Base-by-base conservation (phyloP, 1,140 invertebrate species). In the Parasteatoda tepidariorum region DNA sequence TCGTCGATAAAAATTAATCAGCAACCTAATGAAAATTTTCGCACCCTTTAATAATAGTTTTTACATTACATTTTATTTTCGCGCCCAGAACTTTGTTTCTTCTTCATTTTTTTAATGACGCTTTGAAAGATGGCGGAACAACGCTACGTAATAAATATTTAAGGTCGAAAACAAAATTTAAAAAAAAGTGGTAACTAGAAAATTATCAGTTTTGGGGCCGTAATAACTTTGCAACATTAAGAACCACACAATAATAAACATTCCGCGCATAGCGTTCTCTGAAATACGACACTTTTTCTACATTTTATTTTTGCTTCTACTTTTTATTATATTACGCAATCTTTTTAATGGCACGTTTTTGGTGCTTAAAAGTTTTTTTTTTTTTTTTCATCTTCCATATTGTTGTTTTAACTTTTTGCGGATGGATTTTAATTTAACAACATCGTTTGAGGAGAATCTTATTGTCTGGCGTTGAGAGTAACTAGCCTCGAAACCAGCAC, bases 1-100 rank as follows among this genome's bases (percentile, higher is more conserved):
- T n/a, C 4, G 28, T 41, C 22, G 74, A 76, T 76, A 76, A 76
- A 76, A 76, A 76, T 76, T 66, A 76, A 76, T 76, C 74, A 76
- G 59, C 28, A 24, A 33, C n/a, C 33, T 76, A 76, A 76, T 76
- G 74, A 62, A 66, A 76, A 64, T 64, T 76, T 76, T 76, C 61
- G 2, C 74, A 64, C 74, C 66, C 74, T 64, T 76, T 76, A 64
- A 76, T 64, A 76, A 76, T 24, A 64, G 41, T 66, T 76, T 76
- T 76, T 76, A n/a, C 71, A 22, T 67, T 22, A 22, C 18, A 9
- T 30, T 64, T 64, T 66, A 22, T 9, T 38, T 66, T 41, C 13
- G 38, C 38, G 13, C 5, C 5, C 5, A 13, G 38, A 13, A 13
- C 5, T 5, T 41, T 5, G 13, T 13, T 5, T 41, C 13, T 41